Evolutionary conservation across 2,888 invertebrate genomes (phyloP), one percentile per base, ranked within the genome.

Genomic region (Reticulitermes lucifugus): DNA sequence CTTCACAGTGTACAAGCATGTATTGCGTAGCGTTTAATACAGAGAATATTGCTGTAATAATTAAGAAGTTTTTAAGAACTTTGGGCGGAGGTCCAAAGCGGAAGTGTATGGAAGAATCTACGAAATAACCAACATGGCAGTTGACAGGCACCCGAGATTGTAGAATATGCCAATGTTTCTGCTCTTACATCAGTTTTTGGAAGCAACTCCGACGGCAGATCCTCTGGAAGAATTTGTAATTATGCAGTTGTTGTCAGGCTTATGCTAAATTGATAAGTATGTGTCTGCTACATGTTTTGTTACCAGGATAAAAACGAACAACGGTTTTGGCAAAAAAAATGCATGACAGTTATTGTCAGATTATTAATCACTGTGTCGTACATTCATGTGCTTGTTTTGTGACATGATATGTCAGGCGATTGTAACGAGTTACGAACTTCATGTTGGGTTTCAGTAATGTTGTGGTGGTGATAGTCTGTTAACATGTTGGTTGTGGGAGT

Each of bases 51-150:
- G 21, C 1, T 60, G 7, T 25, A 9, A 25, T 65, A 6, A 65
- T 65, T 1, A 25, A 65, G 25, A 65, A 25, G n/a, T 65, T 65
- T n/a, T n/a, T 7, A n/a, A 73, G 46, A 80, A 43, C 86, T 84
- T 84, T 84, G 87, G 87, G 87, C 87, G 87, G 85, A 86, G 86
- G 83, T 86, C 87, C 86, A 87, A 85, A 87, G 86, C 87, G 87
- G 87, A 87, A 87, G 87, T 87, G 84, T 87, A 84, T 65, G 77
- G 83, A 85, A 86, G 81, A 85, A 80, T 12, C 79, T 81, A 83
- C 83, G 79, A 85, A 85, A 85, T 85, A 87, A 88, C 87, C 87
- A 87, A 87, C 86, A 88, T 87, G 87, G 87, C 88, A 87, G 88
- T 88, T 88, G 87, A 88, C 87, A 88, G 87, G 21, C 79, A 46